A percentile compares a stretch with the other conserved stretches of the same genome.
phyloP scores from a whole-genome alignment of 2,797 vertebrate species.

The Emys orbicularis region DNA sequence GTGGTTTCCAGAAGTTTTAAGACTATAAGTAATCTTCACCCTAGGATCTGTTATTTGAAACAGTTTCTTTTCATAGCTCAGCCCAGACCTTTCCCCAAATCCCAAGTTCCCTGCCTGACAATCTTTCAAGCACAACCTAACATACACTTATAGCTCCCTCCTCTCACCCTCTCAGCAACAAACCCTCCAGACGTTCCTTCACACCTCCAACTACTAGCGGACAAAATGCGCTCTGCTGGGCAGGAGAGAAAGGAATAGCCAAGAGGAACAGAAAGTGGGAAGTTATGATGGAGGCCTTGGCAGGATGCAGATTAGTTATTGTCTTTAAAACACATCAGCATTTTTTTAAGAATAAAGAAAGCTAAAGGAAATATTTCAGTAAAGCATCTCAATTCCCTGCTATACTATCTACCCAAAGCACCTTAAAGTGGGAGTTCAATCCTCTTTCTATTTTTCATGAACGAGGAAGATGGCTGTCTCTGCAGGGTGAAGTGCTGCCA shows the following conservation, averaged over 20 bases:
- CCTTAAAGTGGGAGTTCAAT: fast-evolving
- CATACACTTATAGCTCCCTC: background rate
- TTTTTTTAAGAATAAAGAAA: too few relatives aligned
- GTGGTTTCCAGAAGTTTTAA: background rate
- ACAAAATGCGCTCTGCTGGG: background rate
- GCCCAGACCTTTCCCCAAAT: background rate
- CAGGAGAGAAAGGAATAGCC: background rate
- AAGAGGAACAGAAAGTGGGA: background rate
- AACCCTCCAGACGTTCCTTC: background rate
- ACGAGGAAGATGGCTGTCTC: background rate
- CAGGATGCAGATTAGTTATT: background rate
- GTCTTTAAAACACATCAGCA: too few relatives aligned
- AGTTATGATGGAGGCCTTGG: background rate
- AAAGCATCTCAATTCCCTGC: too few relatives aligned
- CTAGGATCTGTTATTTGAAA: background rate
- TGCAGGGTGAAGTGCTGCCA: background rate
- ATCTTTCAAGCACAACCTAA: background rate
- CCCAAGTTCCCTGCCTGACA: background rate
- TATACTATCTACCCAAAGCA: too few relatives aligned
- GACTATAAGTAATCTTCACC: background rate
- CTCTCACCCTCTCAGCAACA: background rate
- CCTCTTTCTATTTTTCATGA: fast-evolving
- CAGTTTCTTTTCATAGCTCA: background rate
- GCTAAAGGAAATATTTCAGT: too few relatives aligned
- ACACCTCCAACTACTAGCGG: background rate